Percentiles rank a stretch among this genome's conserved stretches.
Conservation (phyloP, 2,888 invertebrate genomes). For the Lamellibrachia columna region DNA sequence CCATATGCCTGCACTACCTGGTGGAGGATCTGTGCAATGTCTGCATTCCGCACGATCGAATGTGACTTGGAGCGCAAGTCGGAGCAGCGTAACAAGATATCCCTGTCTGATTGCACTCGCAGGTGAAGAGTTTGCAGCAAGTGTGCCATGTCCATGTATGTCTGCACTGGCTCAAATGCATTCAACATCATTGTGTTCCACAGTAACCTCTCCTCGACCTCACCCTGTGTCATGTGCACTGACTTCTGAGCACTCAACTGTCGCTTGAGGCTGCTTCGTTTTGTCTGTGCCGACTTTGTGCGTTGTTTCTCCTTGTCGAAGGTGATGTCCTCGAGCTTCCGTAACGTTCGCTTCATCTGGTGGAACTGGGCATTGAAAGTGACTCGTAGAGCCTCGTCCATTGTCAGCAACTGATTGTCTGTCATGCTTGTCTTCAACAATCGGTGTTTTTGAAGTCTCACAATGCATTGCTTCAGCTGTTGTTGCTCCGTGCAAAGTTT, state of each 20-base stretch:
- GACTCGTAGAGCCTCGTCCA: background rate
- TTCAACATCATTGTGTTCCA: background rate
- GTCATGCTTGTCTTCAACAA: background rate
- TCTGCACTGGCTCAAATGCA: background rate
- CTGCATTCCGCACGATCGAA: background rate
- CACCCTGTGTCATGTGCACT: background rate
- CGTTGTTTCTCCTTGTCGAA: background rate
- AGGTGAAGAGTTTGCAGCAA: background rate
- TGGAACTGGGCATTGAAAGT: background rate
- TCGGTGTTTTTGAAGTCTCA: background rate
- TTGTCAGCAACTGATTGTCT: background rate
- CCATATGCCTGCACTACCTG: background rate
- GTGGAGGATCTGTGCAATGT: background rate
- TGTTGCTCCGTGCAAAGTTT: background rate
- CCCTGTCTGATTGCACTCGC: background rate
- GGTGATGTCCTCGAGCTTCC: background rate
- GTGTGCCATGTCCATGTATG: background rate
- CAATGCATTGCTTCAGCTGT: background rate
- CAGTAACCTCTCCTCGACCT: background rate
- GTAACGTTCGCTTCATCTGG: background rate
- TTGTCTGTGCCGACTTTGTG: background rate
- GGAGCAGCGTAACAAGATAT: background rate
- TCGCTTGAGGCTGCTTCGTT: background rate
- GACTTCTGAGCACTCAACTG: background rate
- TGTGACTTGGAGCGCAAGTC: background rate